phyloP scores from a whole-genome alignment of 2,797 vertebrate genomes.

The Pipistrellus pygmaeus region DNA sequence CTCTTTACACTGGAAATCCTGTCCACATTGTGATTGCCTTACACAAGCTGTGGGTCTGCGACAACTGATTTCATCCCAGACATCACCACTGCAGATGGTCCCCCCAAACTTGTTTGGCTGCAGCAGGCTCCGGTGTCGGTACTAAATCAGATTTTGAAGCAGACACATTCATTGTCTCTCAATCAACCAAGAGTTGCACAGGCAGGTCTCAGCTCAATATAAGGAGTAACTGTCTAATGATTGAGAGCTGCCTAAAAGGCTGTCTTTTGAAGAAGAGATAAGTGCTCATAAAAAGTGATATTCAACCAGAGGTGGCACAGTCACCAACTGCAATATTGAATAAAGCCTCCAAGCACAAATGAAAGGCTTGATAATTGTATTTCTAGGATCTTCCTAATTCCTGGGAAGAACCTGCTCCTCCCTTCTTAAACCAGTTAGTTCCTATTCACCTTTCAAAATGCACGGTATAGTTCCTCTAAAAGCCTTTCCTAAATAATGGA shows the following conservation, averaged over 20 bases:
- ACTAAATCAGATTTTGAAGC: slow-evolving; percentile 85
- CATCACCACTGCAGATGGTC: slow-evolving; percentile 83
- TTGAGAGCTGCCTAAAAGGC: slow-evolving; percentile 56
- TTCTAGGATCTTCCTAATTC: background rate
- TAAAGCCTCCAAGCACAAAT: background rate
- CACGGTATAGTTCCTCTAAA: background rate
- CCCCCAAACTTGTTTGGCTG: slow-evolving; percentile 90
- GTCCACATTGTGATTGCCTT: slow-evolving; percentile 86
- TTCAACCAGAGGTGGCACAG: background rate
- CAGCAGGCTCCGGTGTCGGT: slow-evolving; percentile 89
- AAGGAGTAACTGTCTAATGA: slow-evolving; percentile 46
- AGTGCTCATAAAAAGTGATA: background rate
- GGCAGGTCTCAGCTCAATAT: slow-evolving; percentile 52
- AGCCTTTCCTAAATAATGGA: background rate
- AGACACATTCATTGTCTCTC: slow-evolving; percentile 68
- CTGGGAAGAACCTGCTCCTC: background rate
- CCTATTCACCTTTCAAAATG: background rate
- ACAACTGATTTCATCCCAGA: slow-evolving; percentile 91
- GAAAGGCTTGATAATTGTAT: background rate
- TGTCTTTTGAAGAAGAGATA: slow-evolving; percentile 24
- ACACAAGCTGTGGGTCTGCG: slow-evolving; percentile 84
- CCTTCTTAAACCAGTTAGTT: background rate
- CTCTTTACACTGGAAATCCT: slow-evolving; percentile 91
- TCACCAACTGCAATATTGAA: background rate
- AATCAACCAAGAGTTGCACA: slow-evolving; percentile 43